Evolutionary conservation across 2,113 vertebrate species (phyloP).

Genomic region (Prunella himalayana): DNA sequence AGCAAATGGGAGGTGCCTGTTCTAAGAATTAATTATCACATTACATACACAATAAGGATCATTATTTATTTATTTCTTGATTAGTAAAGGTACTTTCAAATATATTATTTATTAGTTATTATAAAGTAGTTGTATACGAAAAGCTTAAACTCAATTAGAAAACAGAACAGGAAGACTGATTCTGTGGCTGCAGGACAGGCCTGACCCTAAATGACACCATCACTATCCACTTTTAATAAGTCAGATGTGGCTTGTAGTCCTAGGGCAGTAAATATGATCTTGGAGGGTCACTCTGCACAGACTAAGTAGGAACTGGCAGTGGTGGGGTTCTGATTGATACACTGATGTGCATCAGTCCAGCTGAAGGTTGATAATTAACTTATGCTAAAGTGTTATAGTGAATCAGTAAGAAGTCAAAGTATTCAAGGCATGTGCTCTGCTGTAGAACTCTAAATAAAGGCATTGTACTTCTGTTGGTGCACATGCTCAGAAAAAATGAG

Average conservation of each 20-base stretch:
- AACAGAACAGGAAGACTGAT: not conserved
- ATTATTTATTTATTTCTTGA: not conserved
- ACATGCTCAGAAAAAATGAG: not conserved
- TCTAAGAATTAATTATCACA: not conserved
- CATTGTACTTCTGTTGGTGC: conserved; percentile 6
- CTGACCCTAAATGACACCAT: not conserved
- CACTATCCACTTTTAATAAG: not conserved
- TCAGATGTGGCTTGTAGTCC: not conserved
- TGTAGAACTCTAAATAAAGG: not conserved
- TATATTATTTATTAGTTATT: not conserved
- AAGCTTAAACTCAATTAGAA: not conserved
- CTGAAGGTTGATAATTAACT: not conserved
- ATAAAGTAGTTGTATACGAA: not conserved
- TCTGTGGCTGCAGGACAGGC: not conserved
- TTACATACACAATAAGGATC: not conserved
- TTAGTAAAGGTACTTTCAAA: not conserved
- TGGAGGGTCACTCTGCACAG: not conserved
- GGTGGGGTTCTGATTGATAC: not conserved
- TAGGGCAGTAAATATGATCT: not conserved
- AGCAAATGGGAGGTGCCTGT: not conserved
- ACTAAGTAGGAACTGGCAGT: not conserved
- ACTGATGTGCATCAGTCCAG: not conserved
- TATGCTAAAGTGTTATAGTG: not conserved
- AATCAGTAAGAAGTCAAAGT: not conserved
- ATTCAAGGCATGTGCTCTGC: not conserved